These are phyloP conservation scores for Drosophila meridiana DNA, from an alignment of 2,888 invertebrate species.

Conservation along the genomic window DNA sequence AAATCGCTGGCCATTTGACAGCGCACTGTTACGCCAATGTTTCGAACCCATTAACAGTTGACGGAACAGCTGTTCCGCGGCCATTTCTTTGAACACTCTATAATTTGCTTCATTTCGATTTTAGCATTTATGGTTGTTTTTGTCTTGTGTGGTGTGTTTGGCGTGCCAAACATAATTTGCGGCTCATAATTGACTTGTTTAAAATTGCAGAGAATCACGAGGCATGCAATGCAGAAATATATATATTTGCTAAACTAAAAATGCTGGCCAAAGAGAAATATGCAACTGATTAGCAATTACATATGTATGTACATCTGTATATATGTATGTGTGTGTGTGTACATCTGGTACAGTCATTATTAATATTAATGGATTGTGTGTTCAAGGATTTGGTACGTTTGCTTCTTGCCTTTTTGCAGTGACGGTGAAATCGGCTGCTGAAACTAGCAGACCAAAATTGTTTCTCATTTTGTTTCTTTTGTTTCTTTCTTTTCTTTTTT, in stretches of 20 bases:
- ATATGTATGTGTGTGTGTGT: not conserved
- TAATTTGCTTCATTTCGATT: not conserved
- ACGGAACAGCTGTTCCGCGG: not conserved
- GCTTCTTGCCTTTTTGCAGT: slow-evolving; percentile 12
- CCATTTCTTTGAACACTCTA: slow-evolving; percentile 1
- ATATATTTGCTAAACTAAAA: slow-evolving; percentile 17
- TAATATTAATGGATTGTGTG: slow-evolving; percentile 71
- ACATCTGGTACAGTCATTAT: slow-evolving; percentile 41
- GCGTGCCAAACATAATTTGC: slow-evolving; percentile 61
- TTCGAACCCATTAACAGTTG: slow-evolving; percentile 22
- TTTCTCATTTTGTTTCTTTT: not conserved
- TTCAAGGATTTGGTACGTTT: slow-evolving; percentile 61
- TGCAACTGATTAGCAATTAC: slow-evolving; percentile 63
- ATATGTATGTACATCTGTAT: slow-evolving; percentile 16
- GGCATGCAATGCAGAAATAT: slow-evolving; percentile 62
- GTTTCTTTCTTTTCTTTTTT: slow-evolving; percentile 3
- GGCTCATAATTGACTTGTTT: slow-evolving; percentile 72
- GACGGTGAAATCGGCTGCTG: slow-evolving; percentile 65
- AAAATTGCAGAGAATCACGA: slow-evolving; percentile 68
- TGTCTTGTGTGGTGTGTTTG: slow-evolving; percentile 21
- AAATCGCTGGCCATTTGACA: slow-evolving; percentile 23
- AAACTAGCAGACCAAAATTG: slow-evolving; percentile 13
- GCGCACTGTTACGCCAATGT: slow-evolving; percentile 12
- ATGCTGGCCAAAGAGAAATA: slow-evolving; percentile 25
- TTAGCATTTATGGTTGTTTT: not conserved